Evolutionary conservation across 2,797 vertebrate species (phyloP), one percentile per base, ranked within the genome.

Genomic region (Anguilla marmorata): DNA sequence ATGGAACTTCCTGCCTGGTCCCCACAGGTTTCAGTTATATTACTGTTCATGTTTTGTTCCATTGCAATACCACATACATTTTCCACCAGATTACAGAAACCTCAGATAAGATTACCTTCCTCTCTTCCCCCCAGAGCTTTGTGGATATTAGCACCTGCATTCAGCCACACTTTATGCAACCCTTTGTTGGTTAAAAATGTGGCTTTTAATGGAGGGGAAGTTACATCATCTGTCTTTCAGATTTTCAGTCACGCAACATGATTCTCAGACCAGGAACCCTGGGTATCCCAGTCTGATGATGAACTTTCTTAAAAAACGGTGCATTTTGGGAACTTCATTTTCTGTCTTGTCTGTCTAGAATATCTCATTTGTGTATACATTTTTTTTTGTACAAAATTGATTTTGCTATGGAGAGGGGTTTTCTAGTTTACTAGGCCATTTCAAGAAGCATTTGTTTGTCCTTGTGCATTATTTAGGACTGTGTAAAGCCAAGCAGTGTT

Each of bases 371-470:
- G 94, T 95, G 94, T 89, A 94, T 95, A 95, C 84, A 93, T 37
- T 14, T 69, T 66, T n/a, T 80, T 93, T 89, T 95, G 94, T 95
- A 95, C 94, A 95, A 54, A 72, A 93, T 91, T 91, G 63, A 16
- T 91, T 89, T 89, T 90, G 89, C 89, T 54, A 37, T 84, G 87
- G 87, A 84, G 16, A 89, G 90, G 91, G 83, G 76, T 85, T 58
- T 85, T 69, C 45, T 58, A 33, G 79, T 19, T 82, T 19, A 76
- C 33, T 79, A 63, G 37, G 54, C 54, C 79, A 50, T 88, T 90
- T 80, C n/a, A 69, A 86, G 37, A 48, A 90, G n/a, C 37, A 60
- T 86, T 87, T 30, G 69, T 90, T 91, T 92, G 91, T 90, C 92
- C 91, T 91, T 91, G 56, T 91, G n/a, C 72, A 87, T 89, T 89